A percentile compares a stretch with the other conserved stretches of the same genome.
Evolutionary conservation across 1,140 invertebrate species (phyloP).

Genomic region (Hyposmocoma kahamanoa): DNA sequence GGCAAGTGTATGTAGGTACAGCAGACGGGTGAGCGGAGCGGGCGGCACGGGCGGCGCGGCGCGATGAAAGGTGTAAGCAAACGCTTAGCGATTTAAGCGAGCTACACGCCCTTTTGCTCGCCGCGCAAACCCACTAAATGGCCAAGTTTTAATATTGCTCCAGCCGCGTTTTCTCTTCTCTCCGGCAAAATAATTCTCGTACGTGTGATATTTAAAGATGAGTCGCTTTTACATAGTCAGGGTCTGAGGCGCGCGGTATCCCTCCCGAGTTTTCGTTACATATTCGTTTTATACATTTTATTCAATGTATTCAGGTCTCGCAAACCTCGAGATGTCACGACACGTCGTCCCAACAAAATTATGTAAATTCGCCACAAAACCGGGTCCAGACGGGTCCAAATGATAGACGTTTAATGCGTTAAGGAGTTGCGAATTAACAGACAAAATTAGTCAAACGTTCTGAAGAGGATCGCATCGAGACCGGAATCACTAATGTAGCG

Average conservation of each 20-base stretch:
- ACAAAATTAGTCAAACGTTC: not conserved
- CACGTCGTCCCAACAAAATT: constrained; percentile 1
- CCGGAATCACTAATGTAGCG: constrained; percentile 23
- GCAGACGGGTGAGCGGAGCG: no score
- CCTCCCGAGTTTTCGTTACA: not conserved
- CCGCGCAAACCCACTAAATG: no score
- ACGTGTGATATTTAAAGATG: no score
- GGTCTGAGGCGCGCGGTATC: constrained; percentile 7
- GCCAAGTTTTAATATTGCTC: no score
- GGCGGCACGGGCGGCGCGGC: no score
- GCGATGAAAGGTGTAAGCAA: no score
- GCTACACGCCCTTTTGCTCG: no score
- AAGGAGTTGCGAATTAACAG: constrained; percentile 2
- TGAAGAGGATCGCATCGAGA: constrained; percentile 8
- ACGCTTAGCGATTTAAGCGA: no score
- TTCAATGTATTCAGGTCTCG: not conserved
- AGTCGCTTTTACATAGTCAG: no score
- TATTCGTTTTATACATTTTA: constrained; percentile 3
- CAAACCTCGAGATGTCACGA: not conserved
- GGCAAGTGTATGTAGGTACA: no score
- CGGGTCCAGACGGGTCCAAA: not conserved
- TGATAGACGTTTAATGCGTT: constrained; percentile 2
- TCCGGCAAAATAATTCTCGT: no score
- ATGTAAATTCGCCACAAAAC: not conserved
- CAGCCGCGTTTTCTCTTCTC: no score